Evolutionary conservation across 2,797 vertebrate species (phyloP).

Genomic region (Pangasius krempfi): DNA sequence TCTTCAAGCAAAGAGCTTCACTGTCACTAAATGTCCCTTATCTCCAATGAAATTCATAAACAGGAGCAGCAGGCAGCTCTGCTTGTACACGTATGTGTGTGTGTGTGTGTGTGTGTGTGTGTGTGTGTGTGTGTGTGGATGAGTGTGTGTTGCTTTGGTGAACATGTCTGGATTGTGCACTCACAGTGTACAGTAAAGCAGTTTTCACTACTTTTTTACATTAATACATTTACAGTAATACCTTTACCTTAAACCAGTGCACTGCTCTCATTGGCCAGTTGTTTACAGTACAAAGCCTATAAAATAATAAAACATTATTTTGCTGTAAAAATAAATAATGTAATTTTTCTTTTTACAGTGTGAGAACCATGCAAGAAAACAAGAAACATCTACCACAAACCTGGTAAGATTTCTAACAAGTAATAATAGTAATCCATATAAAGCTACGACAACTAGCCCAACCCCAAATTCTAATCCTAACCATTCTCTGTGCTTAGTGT

Average conservation of each 20-base stretch:
- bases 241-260: background rate
- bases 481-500: background rate
- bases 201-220: background rate
- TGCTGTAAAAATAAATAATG: background rate
- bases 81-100: background rate
- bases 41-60: constrained; percentile 36
- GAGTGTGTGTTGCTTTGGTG: background rate
- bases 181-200: background rate
- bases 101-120: background rate
- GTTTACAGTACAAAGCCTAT: background rate
- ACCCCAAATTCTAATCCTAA: background rate
- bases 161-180: background rate
- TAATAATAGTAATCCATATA: background rate
- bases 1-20: constrained; percentile 40
- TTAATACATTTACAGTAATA: background rate
- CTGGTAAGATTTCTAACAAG: background rate
- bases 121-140: background rate
- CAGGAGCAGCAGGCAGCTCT: background rate
- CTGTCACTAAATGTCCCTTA: constrained; percentile 46
- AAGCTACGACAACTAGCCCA: background rate
- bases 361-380: background rate
- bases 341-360: background rate
- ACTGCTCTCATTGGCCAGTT: background rate
- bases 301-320: background rate
- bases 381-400: background rate